Evolutionary conservation across 2,888 invertebrate genomes (phyloP).

Genomic region (Morinoia aosen): DNA sequence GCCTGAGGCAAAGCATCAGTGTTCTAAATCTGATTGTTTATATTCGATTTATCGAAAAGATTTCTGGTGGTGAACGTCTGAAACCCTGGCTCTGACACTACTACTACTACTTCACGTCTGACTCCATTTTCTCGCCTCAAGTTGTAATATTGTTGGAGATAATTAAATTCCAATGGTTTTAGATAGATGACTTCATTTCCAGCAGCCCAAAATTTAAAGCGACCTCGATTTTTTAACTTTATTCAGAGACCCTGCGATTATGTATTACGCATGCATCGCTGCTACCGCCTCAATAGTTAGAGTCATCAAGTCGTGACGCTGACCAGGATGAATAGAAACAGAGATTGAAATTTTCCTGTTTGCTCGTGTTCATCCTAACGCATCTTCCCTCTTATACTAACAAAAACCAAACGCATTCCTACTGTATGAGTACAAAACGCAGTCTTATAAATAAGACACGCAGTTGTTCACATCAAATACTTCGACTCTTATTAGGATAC

Average conservation of each 20-base stretch:
- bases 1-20: neutral
- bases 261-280: too few relatives aligned
- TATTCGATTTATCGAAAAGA: too few relatives aligned
- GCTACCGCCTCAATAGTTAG: too few relatives aligned
- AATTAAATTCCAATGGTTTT: neutral
- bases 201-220: neutral
- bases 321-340: neutral
- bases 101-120: too few relatives aligned
- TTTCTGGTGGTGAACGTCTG: too few relatives aligned
- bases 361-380: neutral
- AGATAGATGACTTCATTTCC: neutral
- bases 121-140: neutral
- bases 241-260: too few relatives aligned
- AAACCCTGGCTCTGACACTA: too few relatives aligned
- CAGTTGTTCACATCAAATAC: too few relatives aligned
- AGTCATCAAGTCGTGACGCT: neutral
- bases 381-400: neutral
- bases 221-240: neutral
- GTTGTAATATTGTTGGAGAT: neutral
- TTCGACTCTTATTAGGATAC: neutral
- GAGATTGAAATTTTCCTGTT: neutral
- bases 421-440: neutral
- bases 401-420: neutral
- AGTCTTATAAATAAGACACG: neutral
- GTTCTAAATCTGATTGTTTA: too few relatives aligned